Evolutionary conservation across 1,140 invertebrate genomes (phyloP).

Genomic region (Calliphora vicina): DNA sequence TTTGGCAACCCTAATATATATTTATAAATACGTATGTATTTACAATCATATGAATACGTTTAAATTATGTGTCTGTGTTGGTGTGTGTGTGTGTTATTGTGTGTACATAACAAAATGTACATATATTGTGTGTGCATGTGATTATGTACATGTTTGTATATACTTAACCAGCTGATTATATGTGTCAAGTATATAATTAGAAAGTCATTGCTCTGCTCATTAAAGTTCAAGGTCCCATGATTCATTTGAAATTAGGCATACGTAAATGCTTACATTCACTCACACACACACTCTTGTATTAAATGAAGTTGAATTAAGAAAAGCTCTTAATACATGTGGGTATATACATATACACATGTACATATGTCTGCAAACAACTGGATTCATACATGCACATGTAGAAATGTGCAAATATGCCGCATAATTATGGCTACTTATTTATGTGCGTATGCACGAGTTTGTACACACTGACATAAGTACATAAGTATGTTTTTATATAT

Average conservation of each 20-base stretch:
- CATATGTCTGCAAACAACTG: too few species aligned
- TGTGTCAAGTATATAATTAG: conserved; percentile 21
- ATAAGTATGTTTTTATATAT: too few species aligned
- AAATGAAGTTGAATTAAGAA: conserved; percentile 10
- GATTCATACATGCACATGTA: neutral
- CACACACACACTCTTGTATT: neutral
- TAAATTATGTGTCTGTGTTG: neutral
- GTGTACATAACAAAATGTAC: neutral
- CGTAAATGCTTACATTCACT: neutral
- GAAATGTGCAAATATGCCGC: neutral
- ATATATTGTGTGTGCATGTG: neutral
- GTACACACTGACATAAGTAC: too few species aligned
- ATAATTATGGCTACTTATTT: neutral
- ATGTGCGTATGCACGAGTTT: neutral
- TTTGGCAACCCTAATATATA: too few species aligned
- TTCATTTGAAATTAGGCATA: conserved; percentile 13
- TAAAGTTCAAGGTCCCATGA: conserved; percentile 35
- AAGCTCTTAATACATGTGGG: neutral
- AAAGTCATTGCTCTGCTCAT: conserved; percentile 17
- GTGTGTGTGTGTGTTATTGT: neutral
- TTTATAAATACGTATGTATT: neutral
- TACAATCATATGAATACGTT: neutral
- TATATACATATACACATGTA: neutral
- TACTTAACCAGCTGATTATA: neutral
- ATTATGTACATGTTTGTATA: conserved; percentile 7